Percentiles rank a stretch among this genome's conserved stretches.
phyloP scores from a whole-genome alignment of 2,113 vertebrate genomes.

The Burhinus oedicnemus region DNA sequence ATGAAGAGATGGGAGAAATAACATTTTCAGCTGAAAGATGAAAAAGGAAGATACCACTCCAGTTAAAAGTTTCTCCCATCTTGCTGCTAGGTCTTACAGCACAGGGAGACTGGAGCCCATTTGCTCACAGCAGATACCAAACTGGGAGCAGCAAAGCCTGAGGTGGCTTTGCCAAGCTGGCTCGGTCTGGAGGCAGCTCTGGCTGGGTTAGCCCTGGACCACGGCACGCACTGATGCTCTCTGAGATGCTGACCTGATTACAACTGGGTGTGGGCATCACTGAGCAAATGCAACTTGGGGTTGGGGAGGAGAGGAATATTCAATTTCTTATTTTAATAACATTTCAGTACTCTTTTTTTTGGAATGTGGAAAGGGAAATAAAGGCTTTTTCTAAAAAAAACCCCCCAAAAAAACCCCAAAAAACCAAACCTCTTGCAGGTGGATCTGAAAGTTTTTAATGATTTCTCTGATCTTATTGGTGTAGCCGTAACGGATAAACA shows the following conservation, averaged over 20 bases:
- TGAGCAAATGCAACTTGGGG: neutral
- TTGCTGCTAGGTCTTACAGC: neutral
- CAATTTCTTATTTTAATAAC: neutral
- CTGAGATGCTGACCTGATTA: neutral
- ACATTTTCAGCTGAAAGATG: neutral
- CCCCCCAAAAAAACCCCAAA: too few species aligned
- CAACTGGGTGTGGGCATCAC: neutral
- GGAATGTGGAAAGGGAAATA: slow-evolving; percentile 2
- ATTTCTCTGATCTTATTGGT: neutral
- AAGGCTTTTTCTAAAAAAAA: neutral
- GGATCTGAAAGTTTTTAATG: neutral
- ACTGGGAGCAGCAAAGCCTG: neutral
- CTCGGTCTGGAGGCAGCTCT: fast-evolving
- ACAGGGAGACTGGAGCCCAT: neutral
- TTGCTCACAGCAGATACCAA: neutral
- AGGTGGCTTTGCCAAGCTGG: neutral
- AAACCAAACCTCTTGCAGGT: neutral
- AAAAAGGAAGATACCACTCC: neutral
- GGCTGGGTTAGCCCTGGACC: neutral
- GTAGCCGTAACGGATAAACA: neutral
- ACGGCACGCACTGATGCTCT: fast-evolving
- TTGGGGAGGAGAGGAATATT: neutral
- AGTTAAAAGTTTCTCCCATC: neutral
- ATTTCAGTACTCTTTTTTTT: slow-evolving; percentile 24
- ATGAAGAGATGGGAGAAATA: neutral